These are phyloP conservation scores for Disparrhopalites patrizii DNA, from an alignment of 2,888 invertebrate genomes.

Conservation along the genomic window DNA sequence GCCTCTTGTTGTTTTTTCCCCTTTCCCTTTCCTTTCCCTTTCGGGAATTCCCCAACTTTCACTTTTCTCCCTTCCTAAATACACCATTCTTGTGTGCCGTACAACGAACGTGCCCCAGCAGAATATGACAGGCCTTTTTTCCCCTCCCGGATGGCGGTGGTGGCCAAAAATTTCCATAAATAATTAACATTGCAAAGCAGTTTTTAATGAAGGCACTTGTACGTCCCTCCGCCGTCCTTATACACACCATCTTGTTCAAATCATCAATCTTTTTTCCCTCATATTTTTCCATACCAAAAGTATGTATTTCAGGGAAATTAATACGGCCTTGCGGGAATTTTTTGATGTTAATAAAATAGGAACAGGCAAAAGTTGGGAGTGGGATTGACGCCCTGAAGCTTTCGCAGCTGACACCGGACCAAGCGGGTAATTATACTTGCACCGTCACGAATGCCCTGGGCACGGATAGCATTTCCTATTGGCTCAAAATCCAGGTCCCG, in stretches of 20 bases:
- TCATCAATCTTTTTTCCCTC: too few species aligned
- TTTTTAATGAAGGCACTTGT: neutral
- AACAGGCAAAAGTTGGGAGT: conserved; percentile 28
- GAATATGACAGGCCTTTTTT: too few species aligned
- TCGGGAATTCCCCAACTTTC: too few species aligned
- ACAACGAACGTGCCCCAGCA: too few species aligned
- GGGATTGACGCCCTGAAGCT: conserved; percentile 44
- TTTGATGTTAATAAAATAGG: conserved; percentile 16
- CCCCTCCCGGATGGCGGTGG: neutral
- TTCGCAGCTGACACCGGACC: conserved; percentile 54
- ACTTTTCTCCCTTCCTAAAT: too few species aligned
- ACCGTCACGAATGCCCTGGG: conserved; percentile 78
- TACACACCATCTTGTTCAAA: too few species aligned
- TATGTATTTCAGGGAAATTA: too few species aligned
- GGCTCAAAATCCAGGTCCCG: conserved; percentile 61
- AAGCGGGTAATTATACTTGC: conserved; percentile 88
- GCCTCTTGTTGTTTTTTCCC: neutral
- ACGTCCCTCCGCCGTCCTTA: too few species aligned
- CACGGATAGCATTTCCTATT: conserved; percentile 75
- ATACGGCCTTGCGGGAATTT: too few species aligned
- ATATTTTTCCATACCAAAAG: too few species aligned
- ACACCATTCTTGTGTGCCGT: neutral
- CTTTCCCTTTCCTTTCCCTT: neutral
- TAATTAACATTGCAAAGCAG: conserved; percentile 3
- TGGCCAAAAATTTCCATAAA: too few species aligned